Percentiles rank a stretch among this genome's conserved stretches.
Conservation (phyloP, 2,888 invertebrate genomes). For the Ectobius pallidus region DNA sequence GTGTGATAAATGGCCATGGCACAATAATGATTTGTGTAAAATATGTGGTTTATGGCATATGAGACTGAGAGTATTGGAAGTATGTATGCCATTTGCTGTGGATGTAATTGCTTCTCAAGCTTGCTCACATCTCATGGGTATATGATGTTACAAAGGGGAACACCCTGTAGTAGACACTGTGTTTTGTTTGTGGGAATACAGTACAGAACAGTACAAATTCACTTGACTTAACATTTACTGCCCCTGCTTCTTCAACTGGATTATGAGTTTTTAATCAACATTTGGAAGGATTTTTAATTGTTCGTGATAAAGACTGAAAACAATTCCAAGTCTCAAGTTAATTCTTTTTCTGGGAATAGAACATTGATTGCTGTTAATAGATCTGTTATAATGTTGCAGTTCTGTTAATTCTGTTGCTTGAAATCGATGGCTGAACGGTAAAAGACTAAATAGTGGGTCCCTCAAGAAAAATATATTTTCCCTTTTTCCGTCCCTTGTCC, state of each 20-base stretch:
- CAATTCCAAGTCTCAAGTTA: conserved; percentile 21
- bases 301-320: conserved; percentile 29
- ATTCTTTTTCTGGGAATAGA: conserved; percentile 23
- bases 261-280: background rate
- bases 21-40: too few species aligned
- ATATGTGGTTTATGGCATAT: too few species aligned
- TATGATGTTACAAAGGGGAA: background rate
- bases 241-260: conserved; percentile 20
- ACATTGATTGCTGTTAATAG: conserved; percentile 22
- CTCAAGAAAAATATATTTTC: conserved; percentile 29
- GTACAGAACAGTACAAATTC: conserved; percentile 24
- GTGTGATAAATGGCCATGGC: background rate
- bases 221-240: conserved; percentile 10
- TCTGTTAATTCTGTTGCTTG: conserved; percentile 25
- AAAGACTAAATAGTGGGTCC: conserved; percentile 14
- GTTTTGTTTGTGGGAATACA: background rate
- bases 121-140: conserved; percentile 7
- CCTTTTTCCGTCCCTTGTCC: conserved; percentile 37
- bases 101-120: too few species aligned
- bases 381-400: conserved; percentile 23
- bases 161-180: conserved; percentile 3
- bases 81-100: background rate
- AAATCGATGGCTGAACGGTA: conserved; percentile 7
- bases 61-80: background rate
- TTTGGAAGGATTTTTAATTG: conserved; percentile 13